Evolutionary conservation across 2,888 invertebrate species (phyloP).

Genomic region (Drosophila meridionalis): DNA sequence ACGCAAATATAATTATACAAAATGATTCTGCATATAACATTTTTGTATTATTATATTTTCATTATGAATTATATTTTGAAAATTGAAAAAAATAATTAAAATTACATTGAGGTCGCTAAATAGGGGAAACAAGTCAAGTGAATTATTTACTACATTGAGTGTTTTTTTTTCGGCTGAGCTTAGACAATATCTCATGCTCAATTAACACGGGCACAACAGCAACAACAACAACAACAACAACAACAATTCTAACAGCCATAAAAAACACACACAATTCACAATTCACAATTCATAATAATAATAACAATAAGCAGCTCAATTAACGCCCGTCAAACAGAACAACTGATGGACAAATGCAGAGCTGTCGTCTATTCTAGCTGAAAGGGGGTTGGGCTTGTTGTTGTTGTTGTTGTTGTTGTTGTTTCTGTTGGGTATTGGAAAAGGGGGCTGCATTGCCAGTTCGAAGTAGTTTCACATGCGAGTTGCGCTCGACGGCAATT

Average conservation of each 20-base stretch:
- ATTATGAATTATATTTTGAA: background rate
- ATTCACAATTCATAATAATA: slow-evolving; percentile 35
- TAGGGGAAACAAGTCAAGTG: background rate
- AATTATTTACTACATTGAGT: background rate
- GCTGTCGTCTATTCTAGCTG: background rate
- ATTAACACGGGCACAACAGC: slow-evolving; percentile 54
- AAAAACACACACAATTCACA: slow-evolving; percentile 11
- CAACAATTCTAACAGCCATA: background rate
- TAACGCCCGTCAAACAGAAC: slow-evolving; percentile 66
- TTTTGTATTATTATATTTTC: background rate
- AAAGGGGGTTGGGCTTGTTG: background rate
- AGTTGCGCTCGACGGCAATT: slow-evolving; percentile 57
- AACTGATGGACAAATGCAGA: slow-evolving; percentile 4
- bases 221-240: slow-evolving; percentile 19
- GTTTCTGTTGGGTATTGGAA: background rate
- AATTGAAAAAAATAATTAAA: background rate
- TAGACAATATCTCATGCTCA: slow-evolving; percentile 32
- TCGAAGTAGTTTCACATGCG: slow-evolving; percentile 71
- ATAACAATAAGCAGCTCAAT: slow-evolving; percentile 73
- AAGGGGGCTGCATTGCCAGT: slow-evolving; percentile 55
- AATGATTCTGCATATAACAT: too few relatives aligned
- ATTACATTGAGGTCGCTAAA: background rate
- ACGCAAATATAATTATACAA: too few relatives aligned
- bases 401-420: background rate
- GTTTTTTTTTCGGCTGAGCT: slow-evolving; percentile 7